Evolutionary conservation across 1,140 invertebrate genomes (phyloP), one percentile per base, ranked within the genome.

Genomic region (Lasioglossum baleicum): DNA sequence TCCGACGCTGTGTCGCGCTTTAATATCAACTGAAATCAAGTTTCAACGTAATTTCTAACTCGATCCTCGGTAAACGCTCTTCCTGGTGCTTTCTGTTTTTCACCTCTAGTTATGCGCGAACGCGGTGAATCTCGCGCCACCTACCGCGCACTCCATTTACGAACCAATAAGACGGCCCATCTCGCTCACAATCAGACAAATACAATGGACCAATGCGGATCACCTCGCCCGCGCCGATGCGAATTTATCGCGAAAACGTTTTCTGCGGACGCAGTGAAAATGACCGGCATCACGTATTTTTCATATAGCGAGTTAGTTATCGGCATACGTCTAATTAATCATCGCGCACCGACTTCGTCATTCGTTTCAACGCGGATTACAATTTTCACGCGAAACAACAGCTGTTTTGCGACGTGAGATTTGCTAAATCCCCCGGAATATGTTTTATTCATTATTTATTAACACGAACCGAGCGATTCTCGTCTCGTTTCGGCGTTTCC

Each of bases 41-140:
- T 71, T 64, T 5, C 8, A 61, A 4, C 15, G 20, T 40, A 51
- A 77, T 42, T 71, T 31, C 17, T 71, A 63, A 77, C 69, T 26
- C 17, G 61, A 63, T 77, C n/a, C 51, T 40, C 67, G 20, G 63
- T 63, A 48, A 76, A 69, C 44, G 17, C 13, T 22, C 35, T 20
- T 0, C 1, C 35, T 5, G 3, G 0, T n/a, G 2, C 40, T 61
- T 35, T 35, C 22, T 48, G 22, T 69, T 48, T 76, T n/a, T 60
- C 22, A 2, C 44, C 17, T 44, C 17, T 51, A 48, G 60, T 76
- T 61, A 48, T 60, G 26, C 51, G 35, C 63, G 73, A 53, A 35
- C 44, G 48, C 17, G 63, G 5, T 6, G 11, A 60, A 75, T 60
- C 58, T 64, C 65, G 6, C 7, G 40, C 63, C 6, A 2, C 51